phyloP scores from a whole-genome alignment of 2,888 invertebrate genomes.

The Horisme vitalbata region DNA sequence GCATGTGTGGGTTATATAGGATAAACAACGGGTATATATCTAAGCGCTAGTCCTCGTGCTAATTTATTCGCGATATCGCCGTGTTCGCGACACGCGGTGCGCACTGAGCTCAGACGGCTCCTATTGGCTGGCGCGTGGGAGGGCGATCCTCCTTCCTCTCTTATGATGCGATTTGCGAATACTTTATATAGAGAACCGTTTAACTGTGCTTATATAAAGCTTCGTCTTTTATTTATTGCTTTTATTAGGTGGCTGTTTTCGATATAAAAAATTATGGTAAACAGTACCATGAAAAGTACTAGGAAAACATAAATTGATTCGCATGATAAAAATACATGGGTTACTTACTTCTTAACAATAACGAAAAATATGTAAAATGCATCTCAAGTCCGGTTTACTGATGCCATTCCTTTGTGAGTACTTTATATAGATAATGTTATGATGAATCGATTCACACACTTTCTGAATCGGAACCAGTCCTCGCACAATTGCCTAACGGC shows the following conservation, averaged over 20 bases:
- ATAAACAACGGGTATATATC: slow-evolving; percentile 32
- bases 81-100: slow-evolving; percentile 50
- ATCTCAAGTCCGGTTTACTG: slow-evolving; percentile 43
- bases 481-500: slow-evolving; percentile 60
- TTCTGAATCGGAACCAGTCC: slow-evolving; percentile 55
- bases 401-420: slow-evolving; percentile 44
- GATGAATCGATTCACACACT: slow-evolving; percentile 59
- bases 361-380: slow-evolving; percentile 39
- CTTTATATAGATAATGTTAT: slow-evolving; percentile 40
- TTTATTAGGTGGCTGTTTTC: no score
- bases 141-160: slow-evolving; percentile 81
- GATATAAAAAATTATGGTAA: no score
- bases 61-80: slow-evolving; percentile 73
- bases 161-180: slow-evolving; percentile 76
- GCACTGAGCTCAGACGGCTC: slow-evolving; percentile 38
- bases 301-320: background rate
- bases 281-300: slow-evolving; percentile 6
- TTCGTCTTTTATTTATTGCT: slow-evolving; percentile 13
- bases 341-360: slow-evolving; percentile 7
- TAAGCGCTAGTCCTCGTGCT: slow-evolving; percentile 42
- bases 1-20: slow-evolving; percentile 34
- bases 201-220: slow-evolving; percentile 28
- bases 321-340: background rate
- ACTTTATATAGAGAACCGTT: slow-evolving; percentile 54
- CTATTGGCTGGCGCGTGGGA: slow-evolving; percentile 72